Evolutionary conservation across 2,797 vertebrate genomes (phyloP), one percentile per base, ranked within the genome.

Genomic region (Eospalax fontanierii): DNA sequence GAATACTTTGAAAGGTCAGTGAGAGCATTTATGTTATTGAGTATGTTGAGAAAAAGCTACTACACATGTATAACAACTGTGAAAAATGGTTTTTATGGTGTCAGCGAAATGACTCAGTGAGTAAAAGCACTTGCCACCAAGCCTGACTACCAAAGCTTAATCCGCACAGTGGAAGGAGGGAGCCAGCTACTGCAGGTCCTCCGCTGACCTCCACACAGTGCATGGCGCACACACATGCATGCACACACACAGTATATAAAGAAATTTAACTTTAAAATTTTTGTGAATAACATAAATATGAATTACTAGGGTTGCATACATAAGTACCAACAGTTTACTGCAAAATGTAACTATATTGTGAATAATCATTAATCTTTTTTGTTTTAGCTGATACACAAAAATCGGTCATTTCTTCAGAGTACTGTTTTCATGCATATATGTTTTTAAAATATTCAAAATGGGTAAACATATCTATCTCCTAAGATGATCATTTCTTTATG

Each of bases 231-330:
- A 50, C 46, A 50, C 46, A 50, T 11, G 11, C 46, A 50, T 11
- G 11, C 46, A 50, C 46, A 50, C 46, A 50, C 46, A 50, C 46
- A 50, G n/a, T n/a, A n/a, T n/a, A n/a, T n/a, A n/a, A n/a, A n/a
- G n/a, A n/a, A n/a, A n/a, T n/a, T n/a, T n/a, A n/a, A n/a, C n/a
- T n/a, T n/a, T n/a, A n/a, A n/a, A n/a, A n/a, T n/a, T n/a, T n/a
- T n/a, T 84, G 43, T n/a, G 89, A 86, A 54, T 74, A 80, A 91
- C 46, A 30, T 65, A 68, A 87, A 66, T 50, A 89, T 21, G 22
- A 93, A 87, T 95, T 71, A 75, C 14, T 6, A 30, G 74, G 43
- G 28, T 91, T 87, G 93, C 50, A 66, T 12, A 92, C 1, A 93
- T 38, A 80, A 26, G 3, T 10, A 76, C 33, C 0, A 8, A 71